Percentiles rank a stretch among this genome's conserved stretches.
Evolutionary conservation across 1,140 invertebrate species (phyloP).

Genomic region (Laupala kohalensis): DNA sequence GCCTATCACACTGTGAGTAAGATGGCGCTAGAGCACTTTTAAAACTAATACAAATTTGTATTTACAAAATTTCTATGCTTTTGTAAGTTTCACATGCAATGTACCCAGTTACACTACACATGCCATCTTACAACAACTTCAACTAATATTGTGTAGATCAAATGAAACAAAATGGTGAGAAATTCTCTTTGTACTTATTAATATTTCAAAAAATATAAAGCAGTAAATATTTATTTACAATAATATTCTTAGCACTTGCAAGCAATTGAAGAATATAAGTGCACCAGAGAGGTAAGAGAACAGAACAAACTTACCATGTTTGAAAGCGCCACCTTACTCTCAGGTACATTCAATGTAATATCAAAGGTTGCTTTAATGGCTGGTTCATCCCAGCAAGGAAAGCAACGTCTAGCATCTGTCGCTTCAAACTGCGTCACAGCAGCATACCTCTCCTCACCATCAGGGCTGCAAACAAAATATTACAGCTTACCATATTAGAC

Average conservation of each 20-base stretch:
- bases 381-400: conserved; percentile 97
- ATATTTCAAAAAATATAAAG: no score
- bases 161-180: no score
- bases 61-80: background rate
- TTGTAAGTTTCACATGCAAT: background rate
- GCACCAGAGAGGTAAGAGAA: background rate
- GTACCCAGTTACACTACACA: background rate
- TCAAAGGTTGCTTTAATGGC: conserved; percentile 90
- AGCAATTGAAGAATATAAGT: background rate
- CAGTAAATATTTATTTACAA: no score
- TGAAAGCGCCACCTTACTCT: conserved; percentile 68
- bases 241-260: no score
- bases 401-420: conserved; percentile 83
- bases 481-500: conserved; percentile 30
- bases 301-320: conserved; percentile 61
- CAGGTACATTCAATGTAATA: conserved; percentile 68
- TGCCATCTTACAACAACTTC: no score
- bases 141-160: no score
- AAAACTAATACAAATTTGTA: no score
- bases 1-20: background rate
- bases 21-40: background rate
- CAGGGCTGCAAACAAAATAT: conserved; percentile 26
- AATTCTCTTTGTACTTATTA: no score
- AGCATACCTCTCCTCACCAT: conserved; percentile 65
- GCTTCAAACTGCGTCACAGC: conserved; percentile 90